phyloP scores from a whole-genome alignment of 2,113 vertebrate genomes.

The Crotalus helleri region DNA sequence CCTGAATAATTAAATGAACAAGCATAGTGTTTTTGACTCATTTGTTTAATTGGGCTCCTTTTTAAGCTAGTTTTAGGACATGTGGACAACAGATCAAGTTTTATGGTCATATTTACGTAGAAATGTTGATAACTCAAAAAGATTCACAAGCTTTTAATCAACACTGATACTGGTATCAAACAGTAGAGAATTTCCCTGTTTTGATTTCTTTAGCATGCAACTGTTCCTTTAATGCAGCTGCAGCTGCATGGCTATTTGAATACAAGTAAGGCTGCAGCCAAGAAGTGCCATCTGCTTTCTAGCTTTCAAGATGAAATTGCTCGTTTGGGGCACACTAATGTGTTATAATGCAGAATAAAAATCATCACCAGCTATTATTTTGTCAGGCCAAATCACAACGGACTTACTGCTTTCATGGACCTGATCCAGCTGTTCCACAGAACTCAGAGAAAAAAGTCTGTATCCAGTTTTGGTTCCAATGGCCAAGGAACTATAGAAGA shows the following conservation, averaged over 20 bases:
- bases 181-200: background rate
- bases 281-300: slow-evolving; percentile 1
- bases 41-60: background rate
- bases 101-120: background rate
- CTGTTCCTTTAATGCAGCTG: background rate
- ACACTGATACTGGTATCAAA: background rate
- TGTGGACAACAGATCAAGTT: background rate
- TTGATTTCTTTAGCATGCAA: background rate
- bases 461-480: slow-evolving; percentile 88
- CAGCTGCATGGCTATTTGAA: background rate
- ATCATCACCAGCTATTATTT: background rate
- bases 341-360: background rate
- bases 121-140: background rate
- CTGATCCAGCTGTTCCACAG: slow-evolving; percentile 90
- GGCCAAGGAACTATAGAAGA: slow-evolving; percentile 82
- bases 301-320: background rate
- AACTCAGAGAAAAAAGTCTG: slow-evolving; percentile 89
- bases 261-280: background rate
- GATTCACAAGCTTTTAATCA: background rate
- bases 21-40: background rate
- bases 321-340: background rate
- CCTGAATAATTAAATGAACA: background rate
- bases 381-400: background rate
- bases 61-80: background rate
- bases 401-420: slow-evolving; percentile 92